Base-by-base conservation (phyloP, 2,888 invertebrate species). In the Spodoptera exigua region DNA sequence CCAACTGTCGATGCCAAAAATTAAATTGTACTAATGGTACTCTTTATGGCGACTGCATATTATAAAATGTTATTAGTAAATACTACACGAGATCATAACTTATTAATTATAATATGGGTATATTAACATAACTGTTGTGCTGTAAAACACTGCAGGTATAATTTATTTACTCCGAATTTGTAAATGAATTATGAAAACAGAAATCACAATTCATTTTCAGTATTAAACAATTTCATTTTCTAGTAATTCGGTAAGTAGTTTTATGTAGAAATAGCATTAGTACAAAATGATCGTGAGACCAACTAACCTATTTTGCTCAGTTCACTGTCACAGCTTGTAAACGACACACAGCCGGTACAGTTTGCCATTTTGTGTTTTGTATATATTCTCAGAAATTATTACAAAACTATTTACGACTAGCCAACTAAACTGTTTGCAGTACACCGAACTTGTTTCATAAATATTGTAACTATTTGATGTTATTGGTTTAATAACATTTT, bases 301-400 rank as follows among this genome's bases (percentile, higher is more conserved):
- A 43, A 34, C 46, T 48, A 56, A 61, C 66, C 62, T 44, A 66
- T 66, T 66, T 66, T 40, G 32, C 51, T 55, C 27, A 55, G 46
- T 43, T 51, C 51, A 40, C 47, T 56, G 69, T 56, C 69, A 44
- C 69, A 69, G 66, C 46, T 51, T 61, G 69, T 49, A 65, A 52
- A 39, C 55, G 49, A 44, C 51, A 53, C 39, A 36, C 60, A 68
- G 55, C 41, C n/a, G 55, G 41, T 12, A 16, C 46, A 11, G 21
- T 7, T 51, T 11, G 46, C 41, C 16, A 68, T 47, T 48, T 39
- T 65, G 37, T 35, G 44, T 43, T 49, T 41, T 41, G 64, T 40
- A 14, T 40, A 14, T 61, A 59, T 66, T 65, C 44, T 40, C 44
- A 34, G 36, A 60, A 52, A 39, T 46, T 9, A 27, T 57, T 35